These are phyloP conservation scores for Eupithecia centaureata DNA, from an alignment of 2,888 invertebrate species.

Conservation along the genomic window DNA sequence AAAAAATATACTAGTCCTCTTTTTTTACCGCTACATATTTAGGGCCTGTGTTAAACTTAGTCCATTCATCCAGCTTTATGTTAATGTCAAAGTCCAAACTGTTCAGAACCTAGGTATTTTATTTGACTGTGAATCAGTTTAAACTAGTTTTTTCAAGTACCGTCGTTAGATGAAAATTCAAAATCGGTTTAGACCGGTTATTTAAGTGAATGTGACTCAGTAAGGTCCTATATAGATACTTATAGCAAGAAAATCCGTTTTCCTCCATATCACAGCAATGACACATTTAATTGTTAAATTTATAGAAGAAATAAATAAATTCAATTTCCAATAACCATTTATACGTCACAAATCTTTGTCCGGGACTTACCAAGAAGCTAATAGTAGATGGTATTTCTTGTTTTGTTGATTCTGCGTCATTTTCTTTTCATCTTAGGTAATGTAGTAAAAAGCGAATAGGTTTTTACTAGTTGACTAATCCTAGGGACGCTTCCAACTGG, in stretches of 20 bases:
- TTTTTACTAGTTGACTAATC: too few relatives aligned
- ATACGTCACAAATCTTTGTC: conserved; percentile 10
- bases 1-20: too few relatives aligned
- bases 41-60: too few relatives aligned
- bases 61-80: not conserved
- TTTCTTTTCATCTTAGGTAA: not conserved
- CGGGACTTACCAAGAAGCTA: conserved; percentile 14
- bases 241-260: not conserved
- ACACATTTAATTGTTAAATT: not conserved
- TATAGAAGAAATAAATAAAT: not conserved
- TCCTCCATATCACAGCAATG: not conserved
- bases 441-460: not conserved
- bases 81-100: not conserved
- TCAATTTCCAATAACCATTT: conserved; percentile 7
- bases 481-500: too few relatives aligned
- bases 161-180: not conserved
- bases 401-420: not conserved
- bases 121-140: not conserved
- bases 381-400: not conserved
- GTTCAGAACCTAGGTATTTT: not conserved
- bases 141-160: not conserved
- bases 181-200: not conserved
- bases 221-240: too few relatives aligned
- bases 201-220: too few relatives aligned
- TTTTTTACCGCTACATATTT: too few relatives aligned